These are phyloP conservation scores for Tinea trinotella DNA, from an alignment of 2,888 invertebrate genomes.

Conservation along the genomic window DNA sequence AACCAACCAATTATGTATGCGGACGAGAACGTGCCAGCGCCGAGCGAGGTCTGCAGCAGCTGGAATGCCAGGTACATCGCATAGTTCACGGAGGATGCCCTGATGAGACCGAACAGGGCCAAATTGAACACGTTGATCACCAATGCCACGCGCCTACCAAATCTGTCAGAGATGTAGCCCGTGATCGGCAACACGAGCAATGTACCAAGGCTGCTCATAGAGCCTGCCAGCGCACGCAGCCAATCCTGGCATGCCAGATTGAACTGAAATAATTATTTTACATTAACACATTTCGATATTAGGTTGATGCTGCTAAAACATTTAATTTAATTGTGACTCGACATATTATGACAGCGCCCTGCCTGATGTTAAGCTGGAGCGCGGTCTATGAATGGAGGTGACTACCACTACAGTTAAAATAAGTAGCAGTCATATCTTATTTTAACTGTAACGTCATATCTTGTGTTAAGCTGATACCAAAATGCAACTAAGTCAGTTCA, in stretches of 20 bases:
- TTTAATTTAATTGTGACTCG: no score
- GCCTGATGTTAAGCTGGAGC: no score
- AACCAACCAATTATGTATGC: slow-evolving; percentile 61
- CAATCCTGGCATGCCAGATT: slow-evolving; percentile 77
- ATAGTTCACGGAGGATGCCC: slow-evolving; percentile 70
- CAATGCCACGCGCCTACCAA: slow-evolving; percentile 65
- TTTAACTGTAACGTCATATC: no score
- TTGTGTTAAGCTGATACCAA: no score
- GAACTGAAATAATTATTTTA: no score
- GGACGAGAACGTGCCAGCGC: slow-evolving; percentile 67
- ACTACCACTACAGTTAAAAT: no score
- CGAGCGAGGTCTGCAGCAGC: slow-evolving; percentile 64
- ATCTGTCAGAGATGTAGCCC: slow-evolving; percentile 79
- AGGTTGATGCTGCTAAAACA: no score
- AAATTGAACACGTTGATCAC: slow-evolving; percentile 56
- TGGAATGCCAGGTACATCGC: slow-evolving; percentile 67
- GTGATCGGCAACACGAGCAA: slow-evolving; percentile 78
- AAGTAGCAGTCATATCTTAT: no score
- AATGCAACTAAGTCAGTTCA: no score
- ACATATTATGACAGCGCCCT: no score
- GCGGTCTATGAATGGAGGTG: no score
- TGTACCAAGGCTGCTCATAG: slow-evolving; percentile 78
- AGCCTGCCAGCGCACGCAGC: slow-evolving; percentile 80
- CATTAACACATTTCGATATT: no score
- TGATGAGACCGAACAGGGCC: slow-evolving; percentile 59